Percentiles rank a stretch among this genome's conserved stretches.
phyloP scores from a whole-genome alignment of 2,888 invertebrate genomes.

The Sarcophaga subvicina region DNA sequence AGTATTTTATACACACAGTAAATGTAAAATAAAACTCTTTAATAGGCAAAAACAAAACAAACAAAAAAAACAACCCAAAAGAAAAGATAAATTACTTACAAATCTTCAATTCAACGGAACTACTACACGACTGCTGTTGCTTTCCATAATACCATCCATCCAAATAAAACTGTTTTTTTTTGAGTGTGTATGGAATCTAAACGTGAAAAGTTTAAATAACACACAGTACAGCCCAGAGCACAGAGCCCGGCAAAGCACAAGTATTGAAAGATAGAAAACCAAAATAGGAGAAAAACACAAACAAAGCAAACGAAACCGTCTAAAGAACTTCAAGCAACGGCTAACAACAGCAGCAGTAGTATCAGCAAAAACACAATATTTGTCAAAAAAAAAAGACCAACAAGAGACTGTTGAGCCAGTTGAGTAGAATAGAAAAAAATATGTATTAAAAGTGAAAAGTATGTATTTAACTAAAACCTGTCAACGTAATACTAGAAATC shows the following conservation, averaged over 20 bases:
- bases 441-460: slow-evolving; percentile 43
- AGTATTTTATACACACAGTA: neutral
- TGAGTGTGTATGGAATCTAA: slow-evolving; percentile 14
- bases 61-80: neutral
- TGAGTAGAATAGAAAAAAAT: slow-evolving; percentile 6
- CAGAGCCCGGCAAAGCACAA: neutral
- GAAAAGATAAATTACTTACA: neutral
- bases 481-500: slow-evolving; percentile 42
- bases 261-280: neutral
- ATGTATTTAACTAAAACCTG: slow-evolving; percentile 48
- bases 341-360: slow-evolving; percentile 8
- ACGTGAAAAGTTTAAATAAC: slow-evolving; percentile 12
- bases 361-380: neutral
- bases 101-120: neutral
- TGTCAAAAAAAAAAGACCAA: neutral
- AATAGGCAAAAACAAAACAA: neutral
- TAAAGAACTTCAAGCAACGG: slow-evolving; percentile 31
- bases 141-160: neutral
- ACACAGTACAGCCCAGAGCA: neutral
- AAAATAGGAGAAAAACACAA: slow-evolving; percentile 3
- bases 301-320: slow-evolving; percentile 3
- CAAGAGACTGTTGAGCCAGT: neutral
- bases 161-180: neutral
- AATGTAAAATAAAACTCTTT: neutral
- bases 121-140: neutral